Evolutionary conservation across 2,888 invertebrate genomes (phyloP).

Genomic region (Apantesis nais): DNA sequence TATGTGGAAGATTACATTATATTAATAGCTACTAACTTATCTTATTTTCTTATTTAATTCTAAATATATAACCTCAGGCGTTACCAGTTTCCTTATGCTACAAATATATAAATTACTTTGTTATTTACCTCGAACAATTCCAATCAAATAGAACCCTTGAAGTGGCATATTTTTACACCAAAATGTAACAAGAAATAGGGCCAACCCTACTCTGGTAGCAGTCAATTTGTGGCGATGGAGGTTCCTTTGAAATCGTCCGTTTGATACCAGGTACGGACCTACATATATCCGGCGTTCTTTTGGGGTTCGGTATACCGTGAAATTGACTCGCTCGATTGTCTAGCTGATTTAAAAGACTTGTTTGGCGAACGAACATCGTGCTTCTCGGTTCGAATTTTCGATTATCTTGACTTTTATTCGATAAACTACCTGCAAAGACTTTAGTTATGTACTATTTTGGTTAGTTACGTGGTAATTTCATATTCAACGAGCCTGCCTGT

Average conservation of each 20-base stretch:
- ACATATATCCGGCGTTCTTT: slow-evolving; percentile 58
- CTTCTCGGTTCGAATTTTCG: slow-evolving; percentile 33
- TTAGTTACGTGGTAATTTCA: too few species aligned
- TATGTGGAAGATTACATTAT: too few species aligned
- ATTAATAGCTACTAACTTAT: too few species aligned
- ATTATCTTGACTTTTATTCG: slow-evolving; percentile 47
- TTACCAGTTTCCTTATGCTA: not conserved
- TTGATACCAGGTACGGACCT: slow-evolving; percentile 58
- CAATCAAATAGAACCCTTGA: slow-evolving; percentile 24
- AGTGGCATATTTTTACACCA: slow-evolving; percentile 24
- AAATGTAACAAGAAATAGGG: slow-evolving; percentile 39
- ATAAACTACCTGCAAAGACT: not conserved
- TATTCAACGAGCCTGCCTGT: too few species aligned
- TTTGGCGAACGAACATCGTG: slow-evolving; percentile 46
- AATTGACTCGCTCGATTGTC: slow-evolving; percentile 77
- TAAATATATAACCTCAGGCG: not conserved
- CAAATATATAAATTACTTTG: not conserved
- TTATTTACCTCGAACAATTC: slow-evolving; percentile 17
- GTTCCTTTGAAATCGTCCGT: slow-evolving; percentile 53
- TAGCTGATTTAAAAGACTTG: slow-evolving; percentile 63
- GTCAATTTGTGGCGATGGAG: slow-evolving; percentile 61
- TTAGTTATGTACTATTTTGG: not conserved
- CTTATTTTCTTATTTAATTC: too few species aligned
- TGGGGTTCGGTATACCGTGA: slow-evolving; percentile 69
- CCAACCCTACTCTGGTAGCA: slow-evolving; percentile 45